Percentiles rank a stretch among this genome's conserved stretches.
Conservation (phyloP, 2,797 vertebrate species). For the Melanogrammus aeglefinus region DNA sequence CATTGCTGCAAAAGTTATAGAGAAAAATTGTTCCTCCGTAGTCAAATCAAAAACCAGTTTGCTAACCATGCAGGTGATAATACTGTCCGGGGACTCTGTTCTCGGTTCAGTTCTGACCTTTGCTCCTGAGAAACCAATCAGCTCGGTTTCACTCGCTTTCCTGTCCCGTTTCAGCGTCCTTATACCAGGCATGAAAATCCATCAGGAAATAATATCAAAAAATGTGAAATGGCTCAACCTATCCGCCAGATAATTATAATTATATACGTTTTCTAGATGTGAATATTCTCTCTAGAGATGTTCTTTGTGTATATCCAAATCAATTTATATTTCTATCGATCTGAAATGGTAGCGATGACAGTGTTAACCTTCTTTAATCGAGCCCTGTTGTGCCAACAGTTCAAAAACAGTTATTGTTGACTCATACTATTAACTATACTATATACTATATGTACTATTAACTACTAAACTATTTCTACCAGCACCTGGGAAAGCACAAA, state of each 20-base stretch:
- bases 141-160: neutral
- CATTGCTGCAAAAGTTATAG: conserved; percentile 6
- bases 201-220: neutral
- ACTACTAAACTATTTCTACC: neutral
- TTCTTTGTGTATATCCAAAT: neutral
- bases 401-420: neutral
- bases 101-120: neutral
- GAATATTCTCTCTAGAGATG: neutral
- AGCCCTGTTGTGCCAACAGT: neutral
- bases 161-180: neutral
- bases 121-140: neutral
- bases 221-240: too few relatives aligned
- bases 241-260: too few relatives aligned
- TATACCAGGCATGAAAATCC: neutral
- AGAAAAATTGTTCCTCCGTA: neutral
- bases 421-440: too few relatives aligned
- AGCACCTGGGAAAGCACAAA: neutral
- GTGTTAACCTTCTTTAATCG: neutral
- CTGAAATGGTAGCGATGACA: neutral
- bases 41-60: neutral
- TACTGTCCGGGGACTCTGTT: neutral
- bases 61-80: neutral
- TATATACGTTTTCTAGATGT: neutral
- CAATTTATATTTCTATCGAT: neutral
- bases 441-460: too few relatives aligned